Evolutionary conservation across 2,797 vertebrate species (phyloP).

Genomic region (Sebastolobus altivelis): DNA sequence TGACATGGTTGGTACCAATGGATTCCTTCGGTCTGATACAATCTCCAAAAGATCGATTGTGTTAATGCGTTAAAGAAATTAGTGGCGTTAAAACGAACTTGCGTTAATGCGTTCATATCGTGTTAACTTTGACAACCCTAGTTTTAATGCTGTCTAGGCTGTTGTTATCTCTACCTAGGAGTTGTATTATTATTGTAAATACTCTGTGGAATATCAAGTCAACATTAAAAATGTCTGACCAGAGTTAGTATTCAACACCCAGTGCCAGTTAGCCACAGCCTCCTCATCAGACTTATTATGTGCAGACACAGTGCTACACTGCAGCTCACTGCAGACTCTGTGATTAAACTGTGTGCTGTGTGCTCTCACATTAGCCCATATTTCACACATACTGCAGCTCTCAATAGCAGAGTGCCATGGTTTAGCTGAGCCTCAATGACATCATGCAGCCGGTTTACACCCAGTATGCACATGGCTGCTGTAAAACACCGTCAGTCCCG

Average conservation of each 20-base stretch:
- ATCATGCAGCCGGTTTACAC: constrained; percentile 41
- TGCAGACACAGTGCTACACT: constrained; percentile 10
- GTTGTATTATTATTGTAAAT: not conserved
- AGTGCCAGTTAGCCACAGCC: not conserved
- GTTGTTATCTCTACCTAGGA: not conserved
- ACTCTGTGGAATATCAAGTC: not conserved
- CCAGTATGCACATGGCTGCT: not conserved
- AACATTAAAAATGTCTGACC: not conserved
- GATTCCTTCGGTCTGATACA: no score
- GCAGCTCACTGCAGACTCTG: constrained; percentile 22
- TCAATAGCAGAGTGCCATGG: constrained; percentile 29
- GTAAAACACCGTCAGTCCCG: not conserved
- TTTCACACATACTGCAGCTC: constrained; percentile 52
- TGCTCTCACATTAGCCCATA: constrained; percentile 27
- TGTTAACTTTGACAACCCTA: no score
- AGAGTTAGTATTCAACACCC: not conserved
- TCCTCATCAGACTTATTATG: constrained; percentile 18
- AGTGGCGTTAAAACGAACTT: no score
- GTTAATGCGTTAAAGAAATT: no score
- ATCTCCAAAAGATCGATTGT: no score
- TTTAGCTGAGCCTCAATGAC: constrained; percentile 39
- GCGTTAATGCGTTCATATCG: no score
- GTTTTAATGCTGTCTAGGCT: not conserved
- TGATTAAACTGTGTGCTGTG: constrained; percentile 33
- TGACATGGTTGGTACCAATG: no score